These are phyloP conservation scores for Strigamia maritima DNA, from an alignment of 2,888 invertebrate species.

Conservation along the genomic window DNA sequence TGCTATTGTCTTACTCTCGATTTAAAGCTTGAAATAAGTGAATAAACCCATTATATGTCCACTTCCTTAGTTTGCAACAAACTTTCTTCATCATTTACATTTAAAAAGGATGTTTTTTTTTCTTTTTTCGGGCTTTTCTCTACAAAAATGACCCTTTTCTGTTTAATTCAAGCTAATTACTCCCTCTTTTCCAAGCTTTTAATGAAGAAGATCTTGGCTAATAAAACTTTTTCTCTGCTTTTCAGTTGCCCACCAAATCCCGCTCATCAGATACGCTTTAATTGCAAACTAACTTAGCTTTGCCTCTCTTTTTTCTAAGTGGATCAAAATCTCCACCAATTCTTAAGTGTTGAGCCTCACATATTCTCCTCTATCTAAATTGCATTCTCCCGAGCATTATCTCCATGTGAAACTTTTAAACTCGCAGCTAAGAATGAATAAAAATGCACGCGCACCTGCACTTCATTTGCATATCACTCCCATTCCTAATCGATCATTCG, in stretches of 20 bases:
- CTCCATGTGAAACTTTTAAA: background rate
- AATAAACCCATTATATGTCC: background rate
- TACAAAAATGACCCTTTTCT: background rate
- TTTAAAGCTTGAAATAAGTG: too few species aligned
- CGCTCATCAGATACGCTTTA: background rate
- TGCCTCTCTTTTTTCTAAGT: background rate
- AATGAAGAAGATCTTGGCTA: conserved; percentile 15
- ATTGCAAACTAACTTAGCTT: background rate
- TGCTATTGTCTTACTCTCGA: too few species aligned
- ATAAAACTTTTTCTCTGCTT: conserved; percentile 11
- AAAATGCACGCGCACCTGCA: background rate
- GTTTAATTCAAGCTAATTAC: conserved; percentile 18
- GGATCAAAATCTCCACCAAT: background rate
- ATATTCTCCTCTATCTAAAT: conserved; percentile 11
- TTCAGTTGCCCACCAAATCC: conserved; percentile 21
- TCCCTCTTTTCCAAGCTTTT: background rate
- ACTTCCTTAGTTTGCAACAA: background rate
- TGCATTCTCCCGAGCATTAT: conserved; percentile 13
- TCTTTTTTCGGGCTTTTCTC: background rate
- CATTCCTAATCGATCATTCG: background rate
- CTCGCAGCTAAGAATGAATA: background rate
- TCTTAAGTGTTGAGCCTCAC: conserved; percentile 16
- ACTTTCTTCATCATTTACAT: background rate
- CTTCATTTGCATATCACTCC: conserved; percentile 22
- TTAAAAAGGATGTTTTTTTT: background rate